A percentile compares a stretch with the other conserved stretches of the same genome.
Evolutionary conservation across 1,140 invertebrate species (phyloP).

Genomic region (Rhizoglyphus robini): DNA sequence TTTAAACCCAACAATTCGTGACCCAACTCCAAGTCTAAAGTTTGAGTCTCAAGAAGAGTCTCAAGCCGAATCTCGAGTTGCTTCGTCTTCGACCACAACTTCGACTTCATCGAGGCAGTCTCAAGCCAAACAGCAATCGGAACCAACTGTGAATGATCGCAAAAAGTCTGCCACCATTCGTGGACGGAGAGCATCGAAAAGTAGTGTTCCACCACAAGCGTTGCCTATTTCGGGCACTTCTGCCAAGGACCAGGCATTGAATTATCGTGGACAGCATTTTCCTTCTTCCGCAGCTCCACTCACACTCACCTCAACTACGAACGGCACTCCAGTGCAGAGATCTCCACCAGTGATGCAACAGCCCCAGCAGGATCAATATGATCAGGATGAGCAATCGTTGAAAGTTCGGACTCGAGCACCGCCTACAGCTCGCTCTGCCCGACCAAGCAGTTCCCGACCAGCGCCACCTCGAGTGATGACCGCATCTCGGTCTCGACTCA

Average conservation of each 20-base stretch:
- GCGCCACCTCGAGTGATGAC: constrained; percentile 11
- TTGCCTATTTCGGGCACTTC: background rate
- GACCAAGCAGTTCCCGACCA: constrained; percentile 10
- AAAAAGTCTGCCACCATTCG: background rate
- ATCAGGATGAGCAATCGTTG: background rate
- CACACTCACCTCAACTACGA: background rate
- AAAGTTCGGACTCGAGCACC: background rate
- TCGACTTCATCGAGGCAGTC: no score
- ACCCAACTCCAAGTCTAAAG: no score
- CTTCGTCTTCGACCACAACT: no score
- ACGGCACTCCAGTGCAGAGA: background rate
- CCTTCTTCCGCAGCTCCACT: background rate
- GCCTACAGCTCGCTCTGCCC: background rate
- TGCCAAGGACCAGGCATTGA: no score
- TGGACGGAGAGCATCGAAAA: background rate
- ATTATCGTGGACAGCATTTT: background rate
- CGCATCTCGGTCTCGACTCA: background rate
- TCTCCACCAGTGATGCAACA: background rate
- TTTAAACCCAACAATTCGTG: no score
- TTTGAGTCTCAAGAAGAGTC: no score
- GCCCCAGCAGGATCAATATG: background rate
- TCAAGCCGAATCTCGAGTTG: no score
- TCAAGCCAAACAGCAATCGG: no score
- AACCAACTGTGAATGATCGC: background rate
- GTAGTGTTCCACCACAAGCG: background rate